These are phyloP conservation scores for Pseudoatta argentina DNA, from an alignment of 1,140 invertebrate species.

Conservation along the genomic window DNA sequence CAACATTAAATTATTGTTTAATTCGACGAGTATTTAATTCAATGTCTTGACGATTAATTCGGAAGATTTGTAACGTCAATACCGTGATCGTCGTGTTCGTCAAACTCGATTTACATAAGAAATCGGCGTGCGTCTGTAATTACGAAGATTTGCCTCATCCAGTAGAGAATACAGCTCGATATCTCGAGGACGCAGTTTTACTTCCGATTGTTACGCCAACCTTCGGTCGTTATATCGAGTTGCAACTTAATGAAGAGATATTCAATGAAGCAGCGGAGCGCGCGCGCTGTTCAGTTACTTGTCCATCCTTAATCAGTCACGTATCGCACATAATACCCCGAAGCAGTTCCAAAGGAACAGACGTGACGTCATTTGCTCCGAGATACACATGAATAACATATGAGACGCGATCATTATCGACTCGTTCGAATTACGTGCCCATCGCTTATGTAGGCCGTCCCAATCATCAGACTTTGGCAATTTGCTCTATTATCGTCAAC, in stretches of 20 bases:
- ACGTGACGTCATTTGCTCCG: constrained; percentile 57
- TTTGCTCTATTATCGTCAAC: constrained; percentile 26
- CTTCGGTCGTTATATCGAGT: constrained; percentile 41
- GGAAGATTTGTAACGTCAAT: not conserved
- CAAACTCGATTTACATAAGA: constrained; percentile 33
- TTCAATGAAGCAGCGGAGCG: constrained; percentile 42
- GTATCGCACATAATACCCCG: constrained; percentile 42
- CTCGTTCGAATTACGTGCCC: constrained; percentile 35
- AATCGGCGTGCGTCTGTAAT: constrained; percentile 21
- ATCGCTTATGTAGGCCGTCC: constrained; percentile 24
- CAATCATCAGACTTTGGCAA: constrained; percentile 27
- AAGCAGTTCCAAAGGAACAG: constrained; percentile 39
- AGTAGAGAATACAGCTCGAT: not conserved
- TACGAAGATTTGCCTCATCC: constrained; percentile 18
- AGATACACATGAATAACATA: constrained; percentile 51
- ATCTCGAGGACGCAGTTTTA: constrained; percentile 44
- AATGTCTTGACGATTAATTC: not conserved
- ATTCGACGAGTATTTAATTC: not conserved
- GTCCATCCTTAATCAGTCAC: constrained; percentile 60
- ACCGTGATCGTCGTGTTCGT: not conserved
- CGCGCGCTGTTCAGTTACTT: constrained; percentile 49
- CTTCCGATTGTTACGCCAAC: constrained; percentile 46
- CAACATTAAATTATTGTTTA: no score
- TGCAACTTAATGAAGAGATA: constrained; percentile 48
- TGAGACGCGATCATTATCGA: constrained; percentile 46